Conservation (phyloP, 1,140 invertebrate genomes). For the Phortica variegata region DNA sequence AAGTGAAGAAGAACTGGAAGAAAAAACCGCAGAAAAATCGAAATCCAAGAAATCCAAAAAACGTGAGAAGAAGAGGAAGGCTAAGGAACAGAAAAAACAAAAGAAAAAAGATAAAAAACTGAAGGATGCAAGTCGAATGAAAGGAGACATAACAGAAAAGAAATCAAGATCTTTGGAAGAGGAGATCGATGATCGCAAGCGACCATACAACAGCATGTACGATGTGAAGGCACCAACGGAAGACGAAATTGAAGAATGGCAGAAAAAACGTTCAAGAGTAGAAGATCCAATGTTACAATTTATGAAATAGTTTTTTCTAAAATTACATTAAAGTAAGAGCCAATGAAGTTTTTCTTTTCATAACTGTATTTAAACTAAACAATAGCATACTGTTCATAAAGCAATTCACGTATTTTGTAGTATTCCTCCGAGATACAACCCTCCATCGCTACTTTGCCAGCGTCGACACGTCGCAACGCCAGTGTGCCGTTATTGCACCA, state of each 20-base stretch:
- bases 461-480: conserved; percentile 86
- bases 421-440: conserved; percentile 94
- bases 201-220: conserved; percentile 89
- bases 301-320: conserved; percentile 26
- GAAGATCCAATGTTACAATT: conserved; percentile 92
- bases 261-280: conserved; percentile 77
- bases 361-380: conserved; percentile 64
- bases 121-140: conserved; percentile 55
- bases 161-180: conserved; percentile 67
- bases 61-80: conserved; percentile 62
- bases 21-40: conserved; percentile 63
- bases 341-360: background rate
- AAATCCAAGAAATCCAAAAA: conserved; percentile 72
- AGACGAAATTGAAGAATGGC: conserved; percentile 92
- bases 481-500: conserved; percentile 93
- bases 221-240: conserved; percentile 81
- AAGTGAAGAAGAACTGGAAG: conserved; percentile 53
- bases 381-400: conserved; percentile 98
- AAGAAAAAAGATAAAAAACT: conserved; percentile 60
- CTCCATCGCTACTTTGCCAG: conserved; percentile 89
- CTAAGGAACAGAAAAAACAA: conserved; percentile 52
- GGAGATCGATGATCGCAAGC: conserved; percentile 80
- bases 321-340: background rate
- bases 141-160: conserved; percentile 57
- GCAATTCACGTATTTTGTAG: conserved; percentile 86